Evolutionary conservation across 2,797 vertebrate species (phyloP).

Genomic region (Hybognathus amarus): DNA sequence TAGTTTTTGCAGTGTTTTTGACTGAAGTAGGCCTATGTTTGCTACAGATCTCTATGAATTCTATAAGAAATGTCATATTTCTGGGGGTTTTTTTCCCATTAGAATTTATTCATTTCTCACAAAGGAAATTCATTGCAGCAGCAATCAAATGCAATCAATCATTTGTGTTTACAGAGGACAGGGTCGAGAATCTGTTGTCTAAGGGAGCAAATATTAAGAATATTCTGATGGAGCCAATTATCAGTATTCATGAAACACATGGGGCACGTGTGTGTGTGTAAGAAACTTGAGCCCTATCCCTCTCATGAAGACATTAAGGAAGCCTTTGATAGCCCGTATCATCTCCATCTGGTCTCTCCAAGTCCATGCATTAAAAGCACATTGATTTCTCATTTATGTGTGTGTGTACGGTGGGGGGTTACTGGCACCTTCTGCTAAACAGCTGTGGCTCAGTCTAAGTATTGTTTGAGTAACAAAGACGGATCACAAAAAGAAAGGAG

Average conservation of each 20-base stretch:
- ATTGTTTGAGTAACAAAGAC: constrained; percentile 18
- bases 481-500: neutral
- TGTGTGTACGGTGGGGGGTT: neutral
- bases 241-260: constrained; percentile 37
- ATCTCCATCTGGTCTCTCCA: constrained; percentile 17
- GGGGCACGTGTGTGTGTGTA: neutral
- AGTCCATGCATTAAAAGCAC: constrained; percentile 36
- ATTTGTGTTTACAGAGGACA: neutral
- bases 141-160: neutral
- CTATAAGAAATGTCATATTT: neutral
- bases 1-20: too few relatives aligned
- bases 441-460: constrained; percentile 25
- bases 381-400: constrained; percentile 27
- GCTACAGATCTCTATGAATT: neutral
- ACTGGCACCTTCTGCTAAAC: constrained; percentile 40
- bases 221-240: neutral
- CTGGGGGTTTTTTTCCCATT: neutral
- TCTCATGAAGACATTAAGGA: constrained; percentile 51
- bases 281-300: constrained; percentile 21
- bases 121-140: neutral
- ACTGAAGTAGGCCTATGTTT: too few relatives aligned
- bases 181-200: constrained; percentile 27
- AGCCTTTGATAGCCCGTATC: constrained; percentile 9
- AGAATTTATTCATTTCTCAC: neutral
- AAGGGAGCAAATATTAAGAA: constrained; percentile 11